phyloP scores from a whole-genome alignment of 2,797 vertebrate genomes.

The Morelia viridis region DNA sequence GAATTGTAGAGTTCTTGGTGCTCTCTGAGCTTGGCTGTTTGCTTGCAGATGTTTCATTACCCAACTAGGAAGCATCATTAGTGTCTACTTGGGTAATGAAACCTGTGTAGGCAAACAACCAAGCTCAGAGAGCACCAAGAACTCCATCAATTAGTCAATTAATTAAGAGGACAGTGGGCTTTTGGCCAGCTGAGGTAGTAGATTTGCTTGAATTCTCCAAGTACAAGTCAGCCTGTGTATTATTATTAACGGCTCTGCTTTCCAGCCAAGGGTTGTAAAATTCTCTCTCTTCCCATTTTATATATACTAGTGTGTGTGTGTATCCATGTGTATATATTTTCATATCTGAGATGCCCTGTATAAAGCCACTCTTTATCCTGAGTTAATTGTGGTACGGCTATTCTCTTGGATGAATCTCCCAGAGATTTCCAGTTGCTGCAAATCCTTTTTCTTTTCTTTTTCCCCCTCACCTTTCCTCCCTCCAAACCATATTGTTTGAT shows the following conservation, averaged over 20 bases:
- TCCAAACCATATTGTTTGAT: slow-evolving; percentile 45
- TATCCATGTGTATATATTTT: slow-evolving; percentile 27
- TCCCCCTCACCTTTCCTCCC: background rate
- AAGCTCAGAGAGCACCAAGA: too few relatives aligned
- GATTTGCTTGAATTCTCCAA: background rate
- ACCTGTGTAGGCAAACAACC: too few relatives aligned
- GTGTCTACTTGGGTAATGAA: too few relatives aligned
- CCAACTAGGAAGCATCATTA: too few relatives aligned
- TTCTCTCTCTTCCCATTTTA: slow-evolving; percentile 58
- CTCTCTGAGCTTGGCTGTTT: too few relatives aligned
- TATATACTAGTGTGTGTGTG: slow-evolving; percentile 42
- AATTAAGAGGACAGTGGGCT: background rate
- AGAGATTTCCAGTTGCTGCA: slow-evolving; percentile 21
- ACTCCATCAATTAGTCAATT: background rate
- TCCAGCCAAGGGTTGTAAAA: slow-evolving; percentile 54
- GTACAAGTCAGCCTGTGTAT: background rate
- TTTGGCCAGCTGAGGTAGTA: background rate
- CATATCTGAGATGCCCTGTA: slow-evolving; percentile 25
- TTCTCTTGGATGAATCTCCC: slow-evolving; percentile 36
- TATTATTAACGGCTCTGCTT: slow-evolving; percentile 11
- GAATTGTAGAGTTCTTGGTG: too few relatives aligned
- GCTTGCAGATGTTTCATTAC: too few relatives aligned
- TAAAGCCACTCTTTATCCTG: slow-evolving; percentile 48
- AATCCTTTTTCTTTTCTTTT: background rate
- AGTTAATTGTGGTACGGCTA: slow-evolving; percentile 45